These are phyloP conservation scores for Xestobium rufovillosum DNA, from an alignment of 2,888 invertebrate genomes.

Conservation along the genomic window DNA sequence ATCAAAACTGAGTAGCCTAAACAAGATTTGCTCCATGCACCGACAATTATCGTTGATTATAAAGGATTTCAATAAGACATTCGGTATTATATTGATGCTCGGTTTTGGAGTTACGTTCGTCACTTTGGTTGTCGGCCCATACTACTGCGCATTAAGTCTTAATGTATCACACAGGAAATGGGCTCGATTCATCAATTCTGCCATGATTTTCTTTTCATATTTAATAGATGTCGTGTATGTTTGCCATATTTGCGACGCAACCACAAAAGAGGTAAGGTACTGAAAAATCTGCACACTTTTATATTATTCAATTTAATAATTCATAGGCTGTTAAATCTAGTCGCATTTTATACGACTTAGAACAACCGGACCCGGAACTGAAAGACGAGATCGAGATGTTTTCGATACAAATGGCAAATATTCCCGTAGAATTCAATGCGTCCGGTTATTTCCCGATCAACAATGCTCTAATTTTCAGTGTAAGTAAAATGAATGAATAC, in stretches of 20 bases:
- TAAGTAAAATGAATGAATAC: constrained; percentile 21
- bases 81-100: constrained; percentile 26
- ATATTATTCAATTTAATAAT: neutral
- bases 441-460: constrained; percentile 36
- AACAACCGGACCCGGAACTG: constrained; percentile 31
- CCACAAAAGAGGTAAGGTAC: constrained; percentile 1
- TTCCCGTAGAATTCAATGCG: constrained; percentile 33
- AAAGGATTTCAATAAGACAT: constrained; percentile 25
- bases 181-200: too few relatives aligned
- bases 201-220: too few relatives aligned
- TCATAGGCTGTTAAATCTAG: constrained; percentile 30
- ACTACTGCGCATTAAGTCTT: constrained; percentile 20
- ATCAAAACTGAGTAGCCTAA: too few relatives aligned
- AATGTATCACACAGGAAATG: too few relatives aligned
- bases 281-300: too few relatives aligned
- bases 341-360: constrained; percentile 32
- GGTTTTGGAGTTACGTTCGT: constrained; percentile 28
- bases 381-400: constrained; percentile 36
- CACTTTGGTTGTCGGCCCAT: constrained; percentile 26
- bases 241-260: neutral
- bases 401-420: constrained; percentile 36
- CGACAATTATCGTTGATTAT: constrained; percentile 28
- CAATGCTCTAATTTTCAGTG: constrained; percentile 33
- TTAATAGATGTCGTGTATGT: too few relatives aligned
- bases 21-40: constrained; percentile 26